A percentile compares a stretch with the other conserved stretches of the same genome.
These are phyloP conservation scores for Collichthys lucidus DNA, from an alignment of 2,113 vertebrate genomes.

Conservation along the genomic window DNA sequence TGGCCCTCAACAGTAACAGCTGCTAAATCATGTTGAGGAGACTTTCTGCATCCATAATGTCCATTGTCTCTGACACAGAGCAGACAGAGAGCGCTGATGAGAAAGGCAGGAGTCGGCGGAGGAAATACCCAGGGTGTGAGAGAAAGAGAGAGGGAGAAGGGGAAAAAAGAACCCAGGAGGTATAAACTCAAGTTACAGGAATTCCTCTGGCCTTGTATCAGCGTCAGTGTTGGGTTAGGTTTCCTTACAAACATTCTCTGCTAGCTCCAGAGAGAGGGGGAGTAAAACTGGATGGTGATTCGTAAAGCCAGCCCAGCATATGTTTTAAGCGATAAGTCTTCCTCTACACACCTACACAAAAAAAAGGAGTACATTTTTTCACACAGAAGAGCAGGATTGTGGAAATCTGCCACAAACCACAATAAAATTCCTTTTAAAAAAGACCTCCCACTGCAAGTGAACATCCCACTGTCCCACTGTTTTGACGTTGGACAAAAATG, in stretches of 20 bases:
- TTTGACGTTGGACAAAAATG: not conserved
- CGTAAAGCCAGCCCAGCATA: constrained; percentile 42
- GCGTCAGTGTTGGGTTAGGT: constrained; percentile 75
- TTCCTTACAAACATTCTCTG: constrained; percentile 77
- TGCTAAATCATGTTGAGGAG: constrained; percentile 67
- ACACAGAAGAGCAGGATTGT: not conserved
- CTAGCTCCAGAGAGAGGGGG: constrained; percentile 37
- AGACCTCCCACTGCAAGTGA: not conserved
- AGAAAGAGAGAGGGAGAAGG: constrained; percentile 37
- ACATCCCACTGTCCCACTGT: not conserved
- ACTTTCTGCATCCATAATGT: constrained; percentile 55
- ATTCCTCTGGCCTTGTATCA: constrained; percentile 80
- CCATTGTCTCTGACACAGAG: constrained; percentile 60
- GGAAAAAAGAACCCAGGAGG: constrained; percentile 74
- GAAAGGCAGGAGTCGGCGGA: constrained; percentile 71
- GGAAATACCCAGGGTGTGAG: constrained; percentile 69
- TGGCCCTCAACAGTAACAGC: constrained; percentile 63
- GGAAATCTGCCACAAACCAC: constrained; percentile 13
- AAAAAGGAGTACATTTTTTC: not conserved
- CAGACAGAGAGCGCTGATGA: constrained; percentile 65
- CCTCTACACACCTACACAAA: not conserved
- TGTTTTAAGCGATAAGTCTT: constrained; percentile 33
- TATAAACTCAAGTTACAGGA: constrained; percentile 82
- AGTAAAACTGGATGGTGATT: not conserved
- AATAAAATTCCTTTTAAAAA: not conserved